Evolutionary conservation across 1,140 invertebrate species (phyloP).

Genomic region (Leptinotarsa undecemlineata): DNA sequence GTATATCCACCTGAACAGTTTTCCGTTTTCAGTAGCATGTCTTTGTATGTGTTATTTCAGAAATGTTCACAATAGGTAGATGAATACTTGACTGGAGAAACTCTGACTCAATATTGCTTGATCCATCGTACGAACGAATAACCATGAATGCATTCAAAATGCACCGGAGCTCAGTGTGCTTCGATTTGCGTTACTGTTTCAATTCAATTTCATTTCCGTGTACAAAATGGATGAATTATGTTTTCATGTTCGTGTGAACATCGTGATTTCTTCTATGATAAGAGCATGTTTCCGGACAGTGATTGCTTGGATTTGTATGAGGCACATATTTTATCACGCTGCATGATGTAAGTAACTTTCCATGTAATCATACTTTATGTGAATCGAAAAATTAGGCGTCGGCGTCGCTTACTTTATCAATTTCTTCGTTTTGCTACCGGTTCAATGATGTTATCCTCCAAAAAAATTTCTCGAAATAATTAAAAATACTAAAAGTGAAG

Average conservation of each 20-base stretch:
- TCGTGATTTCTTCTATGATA: background rate
- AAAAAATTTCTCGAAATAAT: too few relatives aligned
- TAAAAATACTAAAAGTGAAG: too few relatives aligned
- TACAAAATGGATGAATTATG: background rate
- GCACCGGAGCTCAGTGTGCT: background rate
- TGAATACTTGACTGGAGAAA: background rate
- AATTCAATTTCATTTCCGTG: constrained; percentile 6
- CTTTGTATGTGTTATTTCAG: too few relatives aligned
- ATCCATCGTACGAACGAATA: background rate
- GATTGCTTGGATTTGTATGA: background rate
- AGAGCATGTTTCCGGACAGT: background rate
- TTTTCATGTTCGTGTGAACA: constrained; percentile 8
- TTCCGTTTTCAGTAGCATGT: too few relatives aligned
- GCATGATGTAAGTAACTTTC: background rate
- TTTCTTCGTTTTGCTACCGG: too few relatives aligned
- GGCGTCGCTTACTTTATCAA: too few relatives aligned
- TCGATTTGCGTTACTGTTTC: background rate
- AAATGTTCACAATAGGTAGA: too few relatives aligned
- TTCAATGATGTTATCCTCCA: too few relatives aligned
- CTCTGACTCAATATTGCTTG: background rate
- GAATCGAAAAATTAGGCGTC: too few relatives aligned
- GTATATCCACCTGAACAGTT: too few relatives aligned
- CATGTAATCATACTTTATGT: background rate
- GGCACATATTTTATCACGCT: background rate
- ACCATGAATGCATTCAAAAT: background rate